Base-by-base conservation (phyloP, 2,888 invertebrate genomes). In the Heliconius aoede region DNA sequence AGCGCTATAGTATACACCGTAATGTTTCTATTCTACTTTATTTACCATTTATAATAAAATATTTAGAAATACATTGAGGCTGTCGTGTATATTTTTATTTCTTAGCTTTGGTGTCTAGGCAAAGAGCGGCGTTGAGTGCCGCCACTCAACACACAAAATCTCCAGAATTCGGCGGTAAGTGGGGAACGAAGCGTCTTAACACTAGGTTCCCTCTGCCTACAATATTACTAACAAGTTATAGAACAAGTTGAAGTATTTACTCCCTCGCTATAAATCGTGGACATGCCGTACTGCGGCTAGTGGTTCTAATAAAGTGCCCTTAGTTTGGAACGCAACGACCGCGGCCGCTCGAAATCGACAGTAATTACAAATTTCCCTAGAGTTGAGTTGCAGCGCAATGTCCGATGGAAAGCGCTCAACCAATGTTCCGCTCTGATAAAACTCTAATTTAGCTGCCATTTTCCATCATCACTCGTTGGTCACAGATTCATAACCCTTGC, bases 381-480 rank as follows among this genome's bases (percentile, higher is more conserved):
- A 90, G 90, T 89, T 87, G 86, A 87, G 86, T 90, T 90, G 92
- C 91, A 88, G 90, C 92, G 91, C 93, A 93, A 92, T 88, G 93
- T 92, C 91, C 93, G 94, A 93, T 94, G 93, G 94, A 94, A 94
- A 94, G 93, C 91, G 91, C 92, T 94, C 93, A 92, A 91, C 94
- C 93, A 93, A 94, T 94, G 94, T 93, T 92, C 88, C 88, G 93
- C 93, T 94, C 94, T 94, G 91, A 94, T 94, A 93, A 93, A 91
- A 91, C 90, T 92, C 90, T 93, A 93, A 94, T 84, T 89, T 88
- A 84, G 87, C 84, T 80, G 85, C 88, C 86, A 89, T 93, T 93
- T 92, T 91, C 92, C 92, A 90, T 93, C 90, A 91, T 90, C 91
- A 91, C 91, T 91, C 86, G 87, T 84, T 85, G 85, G 85, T 87